Evolutionary conservation across 2,797 vertebrate genomes (phyloP).

Genomic region (Gallinago nigripennis): DNA sequence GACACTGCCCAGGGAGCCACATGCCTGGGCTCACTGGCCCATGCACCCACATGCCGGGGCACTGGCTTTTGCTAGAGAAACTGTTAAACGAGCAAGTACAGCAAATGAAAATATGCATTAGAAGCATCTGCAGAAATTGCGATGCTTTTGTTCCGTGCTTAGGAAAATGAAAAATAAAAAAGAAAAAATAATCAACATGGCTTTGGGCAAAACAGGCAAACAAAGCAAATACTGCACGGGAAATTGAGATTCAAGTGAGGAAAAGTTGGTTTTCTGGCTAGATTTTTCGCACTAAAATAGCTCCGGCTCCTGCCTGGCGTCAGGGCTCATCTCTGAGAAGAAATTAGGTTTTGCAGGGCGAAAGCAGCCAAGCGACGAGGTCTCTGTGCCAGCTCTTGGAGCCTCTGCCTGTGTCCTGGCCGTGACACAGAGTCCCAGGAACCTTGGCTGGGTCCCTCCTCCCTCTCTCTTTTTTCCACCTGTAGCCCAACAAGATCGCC

Average conservation of each 20-base stretch:
- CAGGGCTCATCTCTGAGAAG: background rate
- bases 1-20: background rate
- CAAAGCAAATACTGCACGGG: slow-evolving; percentile 10
- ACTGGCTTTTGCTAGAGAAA: background rate
- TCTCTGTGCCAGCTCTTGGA: background rate
- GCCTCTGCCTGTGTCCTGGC: background rate
- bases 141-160: background rate
- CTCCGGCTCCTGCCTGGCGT: background rate
- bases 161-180: background rate
- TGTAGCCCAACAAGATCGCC: background rate
- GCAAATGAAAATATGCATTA: background rate
- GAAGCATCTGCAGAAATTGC: slow-evolving; percentile 18
- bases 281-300: background rate
- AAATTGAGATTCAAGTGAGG: slow-evolving; percentile 8
- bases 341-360: background rate
- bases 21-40: background rate
- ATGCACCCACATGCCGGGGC: accelerated
- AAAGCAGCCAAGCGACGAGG: accelerated
- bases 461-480: background rate
- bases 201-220: slow-evolving; percentile 36
- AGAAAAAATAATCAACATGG: background rate
- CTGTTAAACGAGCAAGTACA: background rate
- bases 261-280: slow-evolving; percentile 31
- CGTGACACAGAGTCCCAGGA: background rate
- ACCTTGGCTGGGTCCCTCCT: background rate